These are phyloP conservation scores for Perca flavescens DNA, from an alignment of 2,113 vertebrate species.

Conservation along the genomic window DNA sequence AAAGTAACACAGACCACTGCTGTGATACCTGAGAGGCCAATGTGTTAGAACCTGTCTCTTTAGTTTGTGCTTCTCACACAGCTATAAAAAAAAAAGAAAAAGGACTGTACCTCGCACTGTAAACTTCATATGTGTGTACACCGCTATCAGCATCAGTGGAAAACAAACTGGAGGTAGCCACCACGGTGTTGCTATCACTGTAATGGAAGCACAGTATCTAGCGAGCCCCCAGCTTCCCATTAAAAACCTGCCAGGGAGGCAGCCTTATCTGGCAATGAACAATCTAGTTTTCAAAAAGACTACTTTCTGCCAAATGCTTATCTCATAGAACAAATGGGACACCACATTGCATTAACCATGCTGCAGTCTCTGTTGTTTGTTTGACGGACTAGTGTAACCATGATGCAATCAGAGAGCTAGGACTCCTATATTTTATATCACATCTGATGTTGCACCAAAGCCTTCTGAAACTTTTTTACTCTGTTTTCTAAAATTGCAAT, in stretches of 20 bases:
- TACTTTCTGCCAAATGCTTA: constrained; percentile 65
- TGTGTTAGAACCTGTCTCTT: not conserved
- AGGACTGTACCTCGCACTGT: constrained; percentile 25
- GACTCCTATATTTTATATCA: not conserved
- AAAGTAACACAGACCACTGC: not conserved
- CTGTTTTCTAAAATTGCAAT: not conserved
- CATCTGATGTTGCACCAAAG: constrained; percentile 14
- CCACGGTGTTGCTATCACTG: constrained; percentile 59
- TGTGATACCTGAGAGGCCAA: not conserved
- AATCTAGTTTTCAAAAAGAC: constrained; percentile 61
- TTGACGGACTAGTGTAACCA: constrained; percentile 31
- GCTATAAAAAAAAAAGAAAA: not conserved
- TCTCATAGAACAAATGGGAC: constrained; percentile 65
- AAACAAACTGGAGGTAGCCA: constrained; percentile 58
- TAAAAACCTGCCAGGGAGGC: constrained; percentile 63
- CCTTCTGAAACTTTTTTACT: not conserved
- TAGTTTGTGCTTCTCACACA: not conserved
- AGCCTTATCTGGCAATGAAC: constrained; percentile 70
- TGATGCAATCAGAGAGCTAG: constrained; percentile 47
- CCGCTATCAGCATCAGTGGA: constrained; percentile 27
- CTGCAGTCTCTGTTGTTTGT: constrained; percentile 12
- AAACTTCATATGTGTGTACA: constrained; percentile 37
- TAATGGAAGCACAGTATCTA: constrained; percentile 65
- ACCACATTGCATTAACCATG: constrained; percentile 45
- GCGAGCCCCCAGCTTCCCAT: constrained; percentile 49